These are phyloP conservation scores for Erebia aethiops DNA, from an alignment of 2,888 invertebrate species.

Conservation along the genomic window DNA sequence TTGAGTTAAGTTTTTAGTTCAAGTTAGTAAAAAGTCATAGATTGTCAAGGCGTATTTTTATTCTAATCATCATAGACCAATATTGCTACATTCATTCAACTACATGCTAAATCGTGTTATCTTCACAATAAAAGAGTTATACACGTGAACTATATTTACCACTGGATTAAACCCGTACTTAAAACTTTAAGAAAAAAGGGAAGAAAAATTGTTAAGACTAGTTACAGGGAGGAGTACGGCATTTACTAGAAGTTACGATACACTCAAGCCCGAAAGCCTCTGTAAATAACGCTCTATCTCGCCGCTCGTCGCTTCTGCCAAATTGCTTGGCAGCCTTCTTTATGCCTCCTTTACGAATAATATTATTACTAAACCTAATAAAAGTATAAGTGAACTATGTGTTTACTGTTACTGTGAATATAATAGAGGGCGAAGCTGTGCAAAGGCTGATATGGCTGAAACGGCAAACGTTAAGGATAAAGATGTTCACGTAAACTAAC, in stretches of 20 bases:
- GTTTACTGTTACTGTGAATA: neutral
- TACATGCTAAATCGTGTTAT: too few relatives aligned
- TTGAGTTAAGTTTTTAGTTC: too few relatives aligned
- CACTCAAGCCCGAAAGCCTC: conserved; percentile 64
- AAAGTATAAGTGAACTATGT: conserved; percentile 6
- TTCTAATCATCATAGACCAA: too few relatives aligned
- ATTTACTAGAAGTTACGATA: conserved; percentile 72
- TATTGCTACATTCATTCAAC: too few relatives aligned
- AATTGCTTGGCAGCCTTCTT: conserved; percentile 78
- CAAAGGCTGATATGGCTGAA: too few relatives aligned
- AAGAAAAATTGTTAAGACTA: conserved; percentile 18
- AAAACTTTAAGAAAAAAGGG: neutral
- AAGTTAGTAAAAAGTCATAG: too few relatives aligned
- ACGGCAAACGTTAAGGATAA: too few relatives aligned
- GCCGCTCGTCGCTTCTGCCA: conserved; percentile 69
- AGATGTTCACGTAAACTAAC: too few relatives aligned
- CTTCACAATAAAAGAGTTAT: too few relatives aligned
- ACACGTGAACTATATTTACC: too few relatives aligned
- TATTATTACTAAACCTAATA: conserved; percentile 61
- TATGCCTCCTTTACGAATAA: conserved; percentile 78
- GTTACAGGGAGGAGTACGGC: conserved; percentile 31
- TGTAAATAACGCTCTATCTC: conserved; percentile 76
- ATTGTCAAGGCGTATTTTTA: too few relatives aligned
- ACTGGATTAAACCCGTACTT: neutral
- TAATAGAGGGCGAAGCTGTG: too few relatives aligned